Evolutionary conservation across 2,113 vertebrate genomes (phyloP).

Genomic region (Ammospiza caudacuta): DNA sequence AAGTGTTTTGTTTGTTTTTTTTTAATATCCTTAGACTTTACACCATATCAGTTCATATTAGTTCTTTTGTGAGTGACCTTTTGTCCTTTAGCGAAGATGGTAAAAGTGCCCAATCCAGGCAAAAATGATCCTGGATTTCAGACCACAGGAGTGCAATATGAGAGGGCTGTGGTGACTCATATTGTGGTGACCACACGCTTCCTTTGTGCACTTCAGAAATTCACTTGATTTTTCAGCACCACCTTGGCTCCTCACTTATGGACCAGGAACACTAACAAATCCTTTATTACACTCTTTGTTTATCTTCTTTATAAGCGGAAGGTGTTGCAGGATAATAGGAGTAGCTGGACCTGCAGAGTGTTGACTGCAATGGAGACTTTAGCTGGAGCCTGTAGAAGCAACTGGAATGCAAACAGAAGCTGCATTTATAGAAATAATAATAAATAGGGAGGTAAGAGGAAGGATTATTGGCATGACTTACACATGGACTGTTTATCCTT

Average conservation of each 20-base stretch:
- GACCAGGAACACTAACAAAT: neutral
- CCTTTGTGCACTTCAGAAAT: neutral
- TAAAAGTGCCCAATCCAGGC: neutral
- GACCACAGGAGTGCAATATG: neutral
- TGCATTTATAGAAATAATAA: neutral
- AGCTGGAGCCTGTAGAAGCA: neutral
- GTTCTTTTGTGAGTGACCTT: neutral
- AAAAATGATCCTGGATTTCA: neutral
- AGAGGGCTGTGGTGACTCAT: neutral
- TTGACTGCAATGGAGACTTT: neutral
- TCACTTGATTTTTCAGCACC: neutral
- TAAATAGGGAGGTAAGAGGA: neutral
- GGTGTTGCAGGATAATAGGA: neutral
- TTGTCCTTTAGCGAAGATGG: conserved; percentile 3
- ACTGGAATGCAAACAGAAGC: neutral
- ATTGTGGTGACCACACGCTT: neutral
- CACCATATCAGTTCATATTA: neutral
- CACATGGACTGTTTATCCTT: neutral
- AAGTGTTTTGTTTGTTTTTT: neutral
- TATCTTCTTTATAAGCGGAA: neutral
- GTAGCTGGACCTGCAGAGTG: neutral
- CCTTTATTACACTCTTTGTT: neutral
- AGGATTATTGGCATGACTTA: neutral
- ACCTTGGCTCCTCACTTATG: neutral
- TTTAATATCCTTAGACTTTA: neutral